Percentiles rank a stretch among this genome's conserved stretches.
Conservation (phyloP, 2,888 invertebrate species). For the Stegana nigrithorax region DNA sequence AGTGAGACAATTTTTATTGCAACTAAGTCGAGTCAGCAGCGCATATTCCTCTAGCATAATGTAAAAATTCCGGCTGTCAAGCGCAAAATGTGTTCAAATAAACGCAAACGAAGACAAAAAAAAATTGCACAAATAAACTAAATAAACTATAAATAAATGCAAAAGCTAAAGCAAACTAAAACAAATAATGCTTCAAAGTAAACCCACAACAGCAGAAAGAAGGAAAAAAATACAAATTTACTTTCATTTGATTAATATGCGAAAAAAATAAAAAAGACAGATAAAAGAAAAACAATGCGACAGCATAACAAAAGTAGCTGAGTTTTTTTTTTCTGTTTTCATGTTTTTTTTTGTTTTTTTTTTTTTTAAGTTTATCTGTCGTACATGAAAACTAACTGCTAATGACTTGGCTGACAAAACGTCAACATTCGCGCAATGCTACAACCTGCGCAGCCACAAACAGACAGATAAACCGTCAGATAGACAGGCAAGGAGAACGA, state of each 20-base stretch:
- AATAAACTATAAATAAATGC: neutral
- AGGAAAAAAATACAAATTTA: too few relatives aligned
- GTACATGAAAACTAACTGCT: slow-evolving; percentile 10
- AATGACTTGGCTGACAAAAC: slow-evolving; percentile 17
- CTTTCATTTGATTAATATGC: slow-evolving; percentile 1
- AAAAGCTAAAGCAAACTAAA: neutral
- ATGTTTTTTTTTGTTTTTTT: too few relatives aligned
- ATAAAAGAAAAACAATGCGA: neutral
- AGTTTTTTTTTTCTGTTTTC: too few relatives aligned
- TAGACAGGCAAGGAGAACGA: neutral
- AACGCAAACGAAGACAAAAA: too few relatives aligned
- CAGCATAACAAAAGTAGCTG: neutral
- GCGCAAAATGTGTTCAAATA: neutral
- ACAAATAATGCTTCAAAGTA: neutral
- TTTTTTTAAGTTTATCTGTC: too few relatives aligned
- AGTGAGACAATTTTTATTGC: too few relatives aligned
- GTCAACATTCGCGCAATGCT: neutral
- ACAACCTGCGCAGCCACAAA: neutral
- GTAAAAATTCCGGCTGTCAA: neutral
- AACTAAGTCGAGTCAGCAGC: too few relatives aligned
- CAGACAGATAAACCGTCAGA: too few relatives aligned
- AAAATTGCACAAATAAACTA: neutral
- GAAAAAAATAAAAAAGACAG: neutral
- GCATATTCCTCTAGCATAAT: too few relatives aligned
- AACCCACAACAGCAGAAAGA: too few relatives aligned